These are phyloP conservation scores for Melanotaenia nigrans DNA, from an alignment of 2,797 vertebrate genomes.

Conservation along the genomic window DNA sequence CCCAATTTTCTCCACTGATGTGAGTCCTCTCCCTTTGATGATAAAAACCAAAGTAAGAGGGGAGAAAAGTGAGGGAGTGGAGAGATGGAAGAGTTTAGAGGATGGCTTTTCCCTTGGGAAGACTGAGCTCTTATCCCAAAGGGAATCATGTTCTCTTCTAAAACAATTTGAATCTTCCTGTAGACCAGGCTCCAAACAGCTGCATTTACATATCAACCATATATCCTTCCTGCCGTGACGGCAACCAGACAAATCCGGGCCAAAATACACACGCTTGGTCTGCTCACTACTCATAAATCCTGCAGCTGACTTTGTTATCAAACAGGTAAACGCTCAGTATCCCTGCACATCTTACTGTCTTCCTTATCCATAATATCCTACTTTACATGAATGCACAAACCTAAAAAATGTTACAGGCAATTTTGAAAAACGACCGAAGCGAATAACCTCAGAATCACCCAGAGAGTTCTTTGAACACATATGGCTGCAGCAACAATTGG, in stretches of 20 bases:
- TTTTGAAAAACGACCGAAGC: slow-evolving; percentile 43
- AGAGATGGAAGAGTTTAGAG: slow-evolving; percentile 72
- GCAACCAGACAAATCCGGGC: slow-evolving; percentile 42
- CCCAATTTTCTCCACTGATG: slow-evolving; percentile 66
- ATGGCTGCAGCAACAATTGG: slow-evolving; percentile 65
- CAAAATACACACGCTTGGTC: slow-evolving; percentile 37
- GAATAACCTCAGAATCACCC: slow-evolving; percentile 62
- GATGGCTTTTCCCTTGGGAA: slow-evolving; percentile 66
- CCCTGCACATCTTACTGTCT: slow-evolving; percentile 1
- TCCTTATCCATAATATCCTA: slow-evolving; percentile 45
- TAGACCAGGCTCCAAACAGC: slow-evolving; percentile 55
- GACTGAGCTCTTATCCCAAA: slow-evolving; percentile 61
- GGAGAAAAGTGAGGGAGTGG: slow-evolving; percentile 57
- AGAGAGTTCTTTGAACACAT: slow-evolving; percentile 64
- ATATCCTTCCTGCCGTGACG: slow-evolving; percentile 37
- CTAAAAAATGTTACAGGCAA: slow-evolving; percentile 39
- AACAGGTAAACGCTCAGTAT: slow-evolving; percentile 32
- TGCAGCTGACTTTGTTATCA: slow-evolving; percentile 42
- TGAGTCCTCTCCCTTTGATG: slow-evolving; percentile 75
- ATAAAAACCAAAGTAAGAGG: slow-evolving; percentile 73
- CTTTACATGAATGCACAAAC: slow-evolving; percentile 36
- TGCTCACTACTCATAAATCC: slow-evolving; percentile 6
- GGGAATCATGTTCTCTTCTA: slow-evolving; percentile 61
- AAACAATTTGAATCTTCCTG: slow-evolving; percentile 62
- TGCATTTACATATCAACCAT: slow-evolving; percentile 68